phyloP scores from a whole-genome alignment of 1,140 invertebrate species.

The Penaeus indicus region DNA sequence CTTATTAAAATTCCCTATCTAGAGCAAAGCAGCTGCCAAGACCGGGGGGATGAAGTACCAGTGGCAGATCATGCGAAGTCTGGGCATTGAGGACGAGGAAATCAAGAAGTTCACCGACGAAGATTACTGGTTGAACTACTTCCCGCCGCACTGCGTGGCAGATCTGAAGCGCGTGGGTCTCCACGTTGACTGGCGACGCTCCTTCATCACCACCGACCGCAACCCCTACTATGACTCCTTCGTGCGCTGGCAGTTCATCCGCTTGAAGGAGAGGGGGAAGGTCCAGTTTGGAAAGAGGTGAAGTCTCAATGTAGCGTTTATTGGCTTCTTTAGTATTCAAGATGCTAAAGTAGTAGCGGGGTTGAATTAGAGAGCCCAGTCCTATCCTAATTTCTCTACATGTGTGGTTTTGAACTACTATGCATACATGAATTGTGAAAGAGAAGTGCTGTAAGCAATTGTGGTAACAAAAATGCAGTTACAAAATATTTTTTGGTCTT shows the following conservation, averaged over 20 bases:
- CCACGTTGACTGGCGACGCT: slow-evolving; percentile 95
- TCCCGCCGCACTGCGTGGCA: slow-evolving; percentile 87
- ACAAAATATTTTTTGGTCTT: too few relatives aligned
- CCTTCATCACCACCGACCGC: slow-evolving; percentile 97
- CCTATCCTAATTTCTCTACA: too few relatives aligned
- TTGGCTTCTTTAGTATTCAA: too few relatives aligned
- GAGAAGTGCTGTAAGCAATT: too few relatives aligned
- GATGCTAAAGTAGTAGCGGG: too few relatives aligned
- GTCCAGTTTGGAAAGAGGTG: slow-evolving; percentile 81
- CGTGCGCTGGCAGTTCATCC: slow-evolving; percentile 95
- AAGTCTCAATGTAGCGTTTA: slow-evolving; percentile 86
- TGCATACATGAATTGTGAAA: too few relatives aligned
- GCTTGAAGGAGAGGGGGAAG: slow-evolving; percentile 79
- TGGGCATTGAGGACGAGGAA: slow-evolving; percentile 91
- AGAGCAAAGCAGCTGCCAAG: slow-evolving; percentile 98
- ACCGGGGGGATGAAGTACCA: slow-evolving; percentile 91
- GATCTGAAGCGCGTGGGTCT: slow-evolving; percentile 62
- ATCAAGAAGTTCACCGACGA: slow-evolving; percentile 94
- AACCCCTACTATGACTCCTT: slow-evolving; percentile 99
- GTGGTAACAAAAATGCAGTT: too few relatives aligned
- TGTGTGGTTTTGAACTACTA: too few relatives aligned
- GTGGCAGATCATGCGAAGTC: slow-evolving; percentile 98
- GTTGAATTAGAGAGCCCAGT: too few relatives aligned
- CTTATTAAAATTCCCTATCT: slow-evolving; percentile 65
- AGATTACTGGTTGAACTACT: slow-evolving; percentile 94